Base-by-base conservation (phyloP, 2,113 vertebrate genomes). In the Rhinogobius similis region DNA sequence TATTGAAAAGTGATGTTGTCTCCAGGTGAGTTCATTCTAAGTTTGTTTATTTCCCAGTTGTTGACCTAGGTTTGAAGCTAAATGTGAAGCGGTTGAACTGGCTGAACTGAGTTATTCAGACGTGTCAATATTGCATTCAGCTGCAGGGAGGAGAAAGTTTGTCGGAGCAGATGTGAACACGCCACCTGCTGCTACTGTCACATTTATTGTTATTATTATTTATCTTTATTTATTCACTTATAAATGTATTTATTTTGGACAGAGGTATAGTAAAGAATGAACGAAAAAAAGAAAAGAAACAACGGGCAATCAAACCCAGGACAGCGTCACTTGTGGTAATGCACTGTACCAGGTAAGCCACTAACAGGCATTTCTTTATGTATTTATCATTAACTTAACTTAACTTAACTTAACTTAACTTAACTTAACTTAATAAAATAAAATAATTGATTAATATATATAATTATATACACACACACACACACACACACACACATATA, bases 11-110 rank as follows among this genome's bases (percentile, higher is more conserved):
- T 29, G 23, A 67, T 58, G 29, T 70, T 58, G 46, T 64, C 65
- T 5, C 13, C 63, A 18, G 78, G 86, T 89, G 75, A 85, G 88
- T 85, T 65, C 10, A 65, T 20, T 32, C 23, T 65, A 3, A 14
- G 4, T 38, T 23, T 24, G 67, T 46, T 56, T 26, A 10, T 32
- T 26, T 6, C n/a, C 14, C 18, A 0, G 4, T 20, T 6, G 38
- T 26, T 39, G 10, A 52, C 41, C 26, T 13, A n/a, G 26, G 1
- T 26, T 16, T 71, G 24, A 61, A 58, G 27, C 36, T 11, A 23
- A 29, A 21, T 14, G 21, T 62, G 39, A 48, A 65, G 16, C 12
- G 27, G 21, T 59, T 27, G 32, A 32, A 59, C 26, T 18, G 26
- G 56, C 27, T n/a, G n/a, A n/a, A n/a, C 10, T 11, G 16, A 64